Conservation (phyloP, 2,113 vertebrate genomes). For the Pardalotus punctatus region DNA sequence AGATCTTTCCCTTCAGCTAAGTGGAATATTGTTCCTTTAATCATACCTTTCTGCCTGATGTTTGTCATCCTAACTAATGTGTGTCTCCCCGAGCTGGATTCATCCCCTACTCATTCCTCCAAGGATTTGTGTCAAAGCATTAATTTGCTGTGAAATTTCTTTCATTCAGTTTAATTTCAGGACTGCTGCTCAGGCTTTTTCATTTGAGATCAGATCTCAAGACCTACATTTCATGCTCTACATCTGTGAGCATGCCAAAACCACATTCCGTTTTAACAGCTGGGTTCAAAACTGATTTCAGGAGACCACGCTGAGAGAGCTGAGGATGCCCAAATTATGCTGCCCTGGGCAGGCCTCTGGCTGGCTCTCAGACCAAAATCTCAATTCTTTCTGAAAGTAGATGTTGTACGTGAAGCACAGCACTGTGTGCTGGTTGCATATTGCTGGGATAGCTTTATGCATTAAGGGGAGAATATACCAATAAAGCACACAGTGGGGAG, state of each 20-base stretch:
- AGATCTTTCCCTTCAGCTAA: conserved; percentile 21
- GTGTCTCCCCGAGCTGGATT: neutral
- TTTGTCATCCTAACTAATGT: conserved; percentile 11
- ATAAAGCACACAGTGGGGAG: neutral
- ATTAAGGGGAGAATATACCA: neutral
- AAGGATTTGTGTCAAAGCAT: conserved; percentile 4
- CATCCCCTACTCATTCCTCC: neutral
- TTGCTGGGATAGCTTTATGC: neutral
- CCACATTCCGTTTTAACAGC: neutral
- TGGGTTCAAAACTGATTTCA: neutral
- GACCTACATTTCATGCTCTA: neutral
- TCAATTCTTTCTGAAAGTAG: neutral
- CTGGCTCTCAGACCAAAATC: neutral
- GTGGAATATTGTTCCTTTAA: conserved; percentile 30
- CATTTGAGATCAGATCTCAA: neutral
- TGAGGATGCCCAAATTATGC: neutral
- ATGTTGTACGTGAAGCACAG: neutral
- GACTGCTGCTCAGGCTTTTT: neutral
- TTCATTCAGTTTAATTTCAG: conserved; percentile 24
- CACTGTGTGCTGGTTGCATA: fast-evolving
- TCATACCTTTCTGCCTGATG: conserved; percentile 14
- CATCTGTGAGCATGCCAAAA: neutral
- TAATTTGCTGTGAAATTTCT: neutral
- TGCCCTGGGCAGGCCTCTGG: neutral
- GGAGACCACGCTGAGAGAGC: neutral